phyloP scores from a whole-genome alignment of 1,140 invertebrate species.

The Lordiphosa stackelbergi region DNA sequence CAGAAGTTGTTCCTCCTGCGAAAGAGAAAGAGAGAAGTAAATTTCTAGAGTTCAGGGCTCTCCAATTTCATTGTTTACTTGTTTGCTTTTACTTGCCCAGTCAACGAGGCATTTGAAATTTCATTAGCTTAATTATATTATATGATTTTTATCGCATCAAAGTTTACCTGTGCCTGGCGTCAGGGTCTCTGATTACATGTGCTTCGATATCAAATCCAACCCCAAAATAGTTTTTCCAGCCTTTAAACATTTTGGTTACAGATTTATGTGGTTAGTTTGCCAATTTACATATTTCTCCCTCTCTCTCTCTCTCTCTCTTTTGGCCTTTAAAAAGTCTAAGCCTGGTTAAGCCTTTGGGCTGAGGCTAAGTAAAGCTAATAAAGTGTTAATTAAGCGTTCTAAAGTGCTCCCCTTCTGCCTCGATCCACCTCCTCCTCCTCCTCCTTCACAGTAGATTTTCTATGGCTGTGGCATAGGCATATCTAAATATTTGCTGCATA shows the following conservation, averaged over 20 bases:
- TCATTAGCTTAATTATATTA: constrained; percentile 53
- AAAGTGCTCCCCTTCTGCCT: constrained; percentile 37
- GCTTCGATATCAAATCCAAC: constrained; percentile 7
- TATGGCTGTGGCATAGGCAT: constrained; percentile 31
- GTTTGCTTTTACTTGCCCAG: constrained; percentile 5
- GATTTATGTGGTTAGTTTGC: constrained; percentile 40
- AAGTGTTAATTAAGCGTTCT: constrained; percentile 60
- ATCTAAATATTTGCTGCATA: constrained; percentile 60
- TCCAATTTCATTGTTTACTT: constrained; percentile 12
- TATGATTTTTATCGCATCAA: constrained; percentile 41
- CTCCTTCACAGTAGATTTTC: not conserved
- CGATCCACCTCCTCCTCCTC: no score
- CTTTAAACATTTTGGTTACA: constrained; percentile 53
- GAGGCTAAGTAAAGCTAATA: constrained; percentile 47
- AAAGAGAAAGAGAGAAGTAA: no score
- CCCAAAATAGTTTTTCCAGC: constrained; percentile 50
- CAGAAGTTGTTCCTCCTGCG: not conserved
- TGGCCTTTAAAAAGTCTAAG: constrained; percentile 20
- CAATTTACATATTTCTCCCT: not conserved
- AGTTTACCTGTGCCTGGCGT: constrained; percentile 21
- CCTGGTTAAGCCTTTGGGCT: constrained; percentile 43
- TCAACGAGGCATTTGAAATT: constrained; percentile 23
- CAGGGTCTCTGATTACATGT: constrained; percentile 29
- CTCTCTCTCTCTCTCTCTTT: not conserved
- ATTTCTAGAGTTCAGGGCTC: constrained; percentile 1